Evolutionary conservation across 2,888 invertebrate genomes (phyloP), one percentile per base, ranked within the genome.

Genomic region (Seladonia tumulorum): DNA sequence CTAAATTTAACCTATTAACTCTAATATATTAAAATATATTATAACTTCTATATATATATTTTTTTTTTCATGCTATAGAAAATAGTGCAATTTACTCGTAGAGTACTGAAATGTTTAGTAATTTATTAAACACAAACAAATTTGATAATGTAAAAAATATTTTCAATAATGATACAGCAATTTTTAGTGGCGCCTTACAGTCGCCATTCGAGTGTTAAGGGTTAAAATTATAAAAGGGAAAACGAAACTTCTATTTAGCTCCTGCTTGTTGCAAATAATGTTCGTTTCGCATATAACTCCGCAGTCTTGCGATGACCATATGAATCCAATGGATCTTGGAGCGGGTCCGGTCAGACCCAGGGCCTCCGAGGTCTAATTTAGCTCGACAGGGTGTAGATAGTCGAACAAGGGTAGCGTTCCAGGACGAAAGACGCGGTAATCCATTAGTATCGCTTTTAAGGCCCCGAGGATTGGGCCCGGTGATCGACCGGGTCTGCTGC

Each of bases 401-500:
- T 7, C 63, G 63, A 29, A 63, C 29, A 25, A 63, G 63, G 29
- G 63, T 29, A 29, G 68, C 22, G 47, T 47, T 12, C 74, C 29
- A 1, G 68, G 70, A 29, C 72, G 39, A 53, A 79, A 29, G 66
- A 70, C n/a, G 57, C 25, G 45, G 45, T 22, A 76, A 68, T 82
- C 82, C 86, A 86, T 87, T 86, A 81, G 72, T 53, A 47, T 39
- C 63, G 81, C 77, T 82, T 76, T 82, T 79, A 87, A 82, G 71
- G 57, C 39, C 75, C n/a, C 22, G n/a, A 63, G 60, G 66, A 71
- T 77, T 75, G 77, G 57, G 68, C 12, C 22, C 82, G 76, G 76
- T 57, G 79, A 70, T 73, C 71, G 76, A 79, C 78, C 78, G 80
- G 70, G 78, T 74, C 82, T 42, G 88, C 87, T 90, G 90, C 91